These are phyloP conservation scores for Papilio polytes DNA, from an alignment of 1,140 invertebrate genomes.

Conservation along the genomic window DNA sequence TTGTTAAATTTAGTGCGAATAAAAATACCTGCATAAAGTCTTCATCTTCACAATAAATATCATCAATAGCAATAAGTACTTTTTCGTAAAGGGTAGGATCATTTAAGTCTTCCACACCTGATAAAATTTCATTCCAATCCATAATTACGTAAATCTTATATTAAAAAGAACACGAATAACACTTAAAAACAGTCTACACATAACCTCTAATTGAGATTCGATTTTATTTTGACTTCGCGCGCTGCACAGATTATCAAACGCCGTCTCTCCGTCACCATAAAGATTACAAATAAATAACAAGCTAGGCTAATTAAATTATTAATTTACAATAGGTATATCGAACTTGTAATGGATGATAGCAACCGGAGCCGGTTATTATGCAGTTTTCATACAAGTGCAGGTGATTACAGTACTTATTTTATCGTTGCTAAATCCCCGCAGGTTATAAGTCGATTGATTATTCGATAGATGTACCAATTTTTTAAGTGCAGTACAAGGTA, in stretches of 20 bases:
- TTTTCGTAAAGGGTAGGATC: constrained; percentile 56
- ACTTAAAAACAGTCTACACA: neutral
- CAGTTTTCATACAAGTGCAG: too few species aligned
- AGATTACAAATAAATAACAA: too few species aligned
- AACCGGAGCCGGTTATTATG: too few species aligned
- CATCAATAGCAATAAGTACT: constrained; percentile 49
- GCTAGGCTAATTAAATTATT: too few species aligned
- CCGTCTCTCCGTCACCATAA: too few species aligned
- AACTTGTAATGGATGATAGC: too few species aligned
- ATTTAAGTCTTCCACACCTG: constrained; percentile 42
- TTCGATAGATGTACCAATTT: too few species aligned
- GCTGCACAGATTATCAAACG: too few species aligned
- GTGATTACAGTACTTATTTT: too few species aligned
- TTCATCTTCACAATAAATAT: constrained; percentile 53
- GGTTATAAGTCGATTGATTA: neutral
- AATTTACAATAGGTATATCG: too few species aligned
- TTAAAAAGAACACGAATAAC: neutral
- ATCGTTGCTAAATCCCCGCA: too few species aligned
- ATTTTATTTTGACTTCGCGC: neutral
- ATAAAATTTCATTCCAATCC: constrained; percentile 42
- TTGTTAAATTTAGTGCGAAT: neutral
- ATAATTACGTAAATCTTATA: constrained; percentile 22
- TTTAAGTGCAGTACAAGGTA: neutral
- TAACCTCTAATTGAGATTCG: neutral
- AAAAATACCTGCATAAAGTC: constrained; percentile 58